Base-by-base conservation (phyloP, 2,888 invertebrate species). In the Slavum lentiscoides region DNA sequence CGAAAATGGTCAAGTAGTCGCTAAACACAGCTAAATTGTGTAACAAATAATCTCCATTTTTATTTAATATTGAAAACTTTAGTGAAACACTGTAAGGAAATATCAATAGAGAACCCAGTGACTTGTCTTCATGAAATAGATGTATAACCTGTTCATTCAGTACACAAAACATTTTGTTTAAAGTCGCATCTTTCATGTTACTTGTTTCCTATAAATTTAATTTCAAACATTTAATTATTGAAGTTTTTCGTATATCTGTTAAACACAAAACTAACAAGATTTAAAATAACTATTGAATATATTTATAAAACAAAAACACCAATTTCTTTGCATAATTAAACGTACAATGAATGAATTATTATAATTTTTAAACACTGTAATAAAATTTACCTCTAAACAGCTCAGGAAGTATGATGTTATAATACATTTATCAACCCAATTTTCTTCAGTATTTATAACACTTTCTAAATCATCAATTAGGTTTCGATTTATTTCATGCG, bases 31-130 rank as follows among this genome's bases (percentile, higher is more conserved):
- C 58, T 30, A 77, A 43, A 43, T 77, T 77, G 23, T 77, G 62
- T 11, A 61, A 62, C 17, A 77, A 62, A 55, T 43, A 62, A 55
- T 77, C 70, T 64, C 55, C 21, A 39, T 72, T 58, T 37, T 62
- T 39, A 4, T 23, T 77, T 23, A 21, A 17, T 19, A 77, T 9
- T 19, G 77, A 77, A 17, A 39, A 62, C 30, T 77, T 5, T 37
- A 77, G 62, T 13, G 70, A 69, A 5, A 77, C 19, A 64, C 70
- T 55, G 8, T 62, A 77, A 19, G 77, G 70, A 5, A 23, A 62
- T 39, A 77, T 1, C 49, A 66, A 67, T 6, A n/a, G 62, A 61
- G 13, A 6, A 39, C 55, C 39, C 53, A 8, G 11, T 19, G 53
- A 9, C 13, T 19, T 9, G 17, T 64, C 30, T 49, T 76, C 21